Conservation (phyloP, 2,888 invertebrate species). For the Pandemis heparana region DNA sequence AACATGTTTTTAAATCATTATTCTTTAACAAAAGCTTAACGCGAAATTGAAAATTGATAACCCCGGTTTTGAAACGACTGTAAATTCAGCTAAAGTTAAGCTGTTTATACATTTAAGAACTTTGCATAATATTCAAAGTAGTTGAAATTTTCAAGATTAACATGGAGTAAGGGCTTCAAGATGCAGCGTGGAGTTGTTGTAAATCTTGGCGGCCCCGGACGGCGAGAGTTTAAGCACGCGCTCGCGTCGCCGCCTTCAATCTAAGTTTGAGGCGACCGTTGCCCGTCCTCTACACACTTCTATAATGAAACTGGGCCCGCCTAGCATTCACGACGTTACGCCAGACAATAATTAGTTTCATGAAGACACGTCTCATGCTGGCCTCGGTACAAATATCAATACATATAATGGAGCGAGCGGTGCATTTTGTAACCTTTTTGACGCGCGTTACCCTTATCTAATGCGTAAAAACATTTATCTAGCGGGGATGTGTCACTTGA, state of each 20-base stretch:
- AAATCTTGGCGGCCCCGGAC: slow-evolving; percentile 65
- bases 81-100: neutral
- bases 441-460: slow-evolving; percentile 74
- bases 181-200: slow-evolving; percentile 67
- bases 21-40: neutral
- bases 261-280: slow-evolving; percentile 77
- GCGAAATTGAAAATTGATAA: neutral
- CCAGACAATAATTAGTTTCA: slow-evolving; percentile 73
- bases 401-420: slow-evolving; percentile 36
- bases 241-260: slow-evolving; percentile 80
- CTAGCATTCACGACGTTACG: slow-evolving; percentile 70
- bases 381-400: slow-evolving; percentile 12
- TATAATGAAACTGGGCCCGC: slow-evolving; percentile 79
- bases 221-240: slow-evolving; percentile 81
- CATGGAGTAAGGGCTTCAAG: slow-evolving; percentile 32
- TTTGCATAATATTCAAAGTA: slow-evolving; percentile 34
- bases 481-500: slow-evolving; percentile 80
- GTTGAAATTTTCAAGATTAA: slow-evolving; percentile 36
- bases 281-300: slow-evolving; percentile 74
- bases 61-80: neutral
- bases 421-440: slow-evolving; percentile 67
- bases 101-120: slow-evolving; percentile 18
- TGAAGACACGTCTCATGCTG: slow-evolving; percentile 45
- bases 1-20: no score
- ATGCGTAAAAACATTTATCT: slow-evolving; percentile 82